A percentile compares a stretch with the other conserved stretches of the same genome.
These are phyloP conservation scores for Tryphoninae sp. DNA, from an alignment of 2,888 invertebrate genomes.

Conservation along the genomic window DNA sequence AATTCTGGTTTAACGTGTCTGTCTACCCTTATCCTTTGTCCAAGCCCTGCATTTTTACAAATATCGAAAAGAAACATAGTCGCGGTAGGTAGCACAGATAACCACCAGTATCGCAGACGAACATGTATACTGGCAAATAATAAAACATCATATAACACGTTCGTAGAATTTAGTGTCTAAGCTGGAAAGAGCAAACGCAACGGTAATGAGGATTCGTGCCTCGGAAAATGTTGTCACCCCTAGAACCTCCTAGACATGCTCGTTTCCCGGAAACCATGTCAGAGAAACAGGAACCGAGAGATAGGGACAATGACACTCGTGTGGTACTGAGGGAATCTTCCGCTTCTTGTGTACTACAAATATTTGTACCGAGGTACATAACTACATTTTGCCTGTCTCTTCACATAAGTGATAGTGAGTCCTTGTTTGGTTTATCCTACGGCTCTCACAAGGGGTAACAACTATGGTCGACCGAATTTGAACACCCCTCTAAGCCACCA, in stretches of 20 bases:
- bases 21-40: no score
- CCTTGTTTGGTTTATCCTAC: neutral
- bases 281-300: neutral
- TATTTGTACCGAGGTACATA: slow-evolving; percentile 29
- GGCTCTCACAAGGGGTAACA: neutral
- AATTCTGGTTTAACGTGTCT: no score
- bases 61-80: no score
- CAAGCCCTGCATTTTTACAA: no score
- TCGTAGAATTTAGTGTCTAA: slow-evolving; percentile 5
- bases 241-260: neutral
- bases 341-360: slow-evolving; percentile 32
- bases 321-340: neutral
- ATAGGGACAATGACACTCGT: slow-evolving; percentile 13
- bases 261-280: slow-evolving; percentile 19
- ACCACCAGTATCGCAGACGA: no score
- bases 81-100: no score
- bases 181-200: slow-evolving; percentile 21
- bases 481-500: no score
- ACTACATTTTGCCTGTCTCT: slow-evolving; percentile 23
- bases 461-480: no score
- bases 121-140: neutral
- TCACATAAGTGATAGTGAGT: neutral
- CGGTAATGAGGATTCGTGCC: neutral
- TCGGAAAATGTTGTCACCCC: slow-evolving; percentile 23
- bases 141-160: neutral